Percentiles rank a stretch among this genome's conserved stretches.
phyloP scores from a whole-genome alignment of 2,888 invertebrate genomes.

The Thymelicus acteon region DNA sequence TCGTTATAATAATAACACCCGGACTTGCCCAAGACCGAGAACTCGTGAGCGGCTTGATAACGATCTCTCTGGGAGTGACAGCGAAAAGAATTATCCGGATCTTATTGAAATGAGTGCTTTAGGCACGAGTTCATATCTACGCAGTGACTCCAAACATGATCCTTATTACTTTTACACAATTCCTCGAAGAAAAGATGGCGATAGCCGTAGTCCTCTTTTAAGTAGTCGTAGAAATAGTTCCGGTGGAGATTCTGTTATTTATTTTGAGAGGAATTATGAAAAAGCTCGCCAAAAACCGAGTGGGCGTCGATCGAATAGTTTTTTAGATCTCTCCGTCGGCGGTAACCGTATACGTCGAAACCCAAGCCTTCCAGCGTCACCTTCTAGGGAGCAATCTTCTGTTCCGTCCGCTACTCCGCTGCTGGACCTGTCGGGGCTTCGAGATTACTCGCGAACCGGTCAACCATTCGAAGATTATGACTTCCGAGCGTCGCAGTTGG shows the following conservation, averaged over 20 bases:
- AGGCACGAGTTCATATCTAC: conserved; percentile 70
- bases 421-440: conserved; percentile 84
- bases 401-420: conserved; percentile 86
- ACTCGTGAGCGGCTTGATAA: conserved; percentile 75
- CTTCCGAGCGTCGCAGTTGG: conserved; percentile 91
- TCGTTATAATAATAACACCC: conserved; percentile 73
- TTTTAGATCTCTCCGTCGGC: conserved; percentile 87
- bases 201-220: conserved; percentile 90
- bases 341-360: conserved; percentile 71
- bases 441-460: conserved; percentile 74
- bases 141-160: conserved; percentile 72
- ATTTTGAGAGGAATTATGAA: conserved; percentile 69
- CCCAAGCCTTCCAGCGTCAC: conserved; percentile 88
- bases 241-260: conserved; percentile 86
- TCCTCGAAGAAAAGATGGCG: conserved; percentile 85
- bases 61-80: conserved; percentile 79
- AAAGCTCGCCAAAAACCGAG: conserved; percentile 63
- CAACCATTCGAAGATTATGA: conserved; percentile 87
- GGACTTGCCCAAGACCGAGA: conserved; percentile 68
- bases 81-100: conserved; percentile 84
- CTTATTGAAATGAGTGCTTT: conserved; percentile 81
- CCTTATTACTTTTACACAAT: conserved; percentile 87
- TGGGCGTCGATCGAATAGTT: conserved; percentile 87
- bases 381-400: conserved; percentile 79
- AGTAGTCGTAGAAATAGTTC: conserved; percentile 90